Evolutionary conservation across 2,888 invertebrate genomes (phyloP), one percentile per base, ranked within the genome.

Genomic region (Ochropacha duplaris): DNA sequence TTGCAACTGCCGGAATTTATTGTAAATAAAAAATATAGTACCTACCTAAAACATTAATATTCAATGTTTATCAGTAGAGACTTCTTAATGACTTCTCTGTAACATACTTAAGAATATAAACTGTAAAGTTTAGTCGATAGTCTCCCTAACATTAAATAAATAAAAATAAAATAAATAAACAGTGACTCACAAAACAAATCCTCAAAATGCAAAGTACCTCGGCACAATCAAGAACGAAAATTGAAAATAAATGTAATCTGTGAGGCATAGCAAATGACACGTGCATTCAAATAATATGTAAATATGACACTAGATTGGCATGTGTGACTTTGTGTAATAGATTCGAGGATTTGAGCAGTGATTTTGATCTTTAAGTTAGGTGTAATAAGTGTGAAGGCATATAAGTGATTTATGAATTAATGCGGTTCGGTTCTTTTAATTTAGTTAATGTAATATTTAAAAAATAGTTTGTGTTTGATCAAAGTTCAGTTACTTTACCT

Each of bases 201-300:
- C 44, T 26, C 50, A 36, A 31, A n/a, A 22, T 50, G 16, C 52
- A 31, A 52, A 52, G 69, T 67, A 65, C 59, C 14, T 39, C 57
- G 56, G 66, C 62, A 67, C 76, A 79, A 80, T 78, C 77, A 77
- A 62, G 66, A 71, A 70, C 62, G 72, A 78, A 78, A 78, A 89
- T 88, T 90, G 88, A 83, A 88, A 84, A 86, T 84, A 83, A 88
- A 87, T 88, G 83, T 88, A 90, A 90, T 87, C 90, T 76, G 72
- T 84, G 76, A 81, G 83, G 76, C 83, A 72, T 66, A 71, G 68
- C 68, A 63, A 36, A 49, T 58, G 78, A 68, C 90, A 88, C 90
- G 90, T 81, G 84, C 66, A 57, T 60, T 50, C 62, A 67, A 63
- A 60, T 64, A 75, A 58, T 79, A 88, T 88, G 88, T 78, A 87